These are phyloP conservation scores for Pelvicachromis taeniatus DNA, from an alignment of 2,113 vertebrate genomes.

Conservation along the genomic window DNA sequence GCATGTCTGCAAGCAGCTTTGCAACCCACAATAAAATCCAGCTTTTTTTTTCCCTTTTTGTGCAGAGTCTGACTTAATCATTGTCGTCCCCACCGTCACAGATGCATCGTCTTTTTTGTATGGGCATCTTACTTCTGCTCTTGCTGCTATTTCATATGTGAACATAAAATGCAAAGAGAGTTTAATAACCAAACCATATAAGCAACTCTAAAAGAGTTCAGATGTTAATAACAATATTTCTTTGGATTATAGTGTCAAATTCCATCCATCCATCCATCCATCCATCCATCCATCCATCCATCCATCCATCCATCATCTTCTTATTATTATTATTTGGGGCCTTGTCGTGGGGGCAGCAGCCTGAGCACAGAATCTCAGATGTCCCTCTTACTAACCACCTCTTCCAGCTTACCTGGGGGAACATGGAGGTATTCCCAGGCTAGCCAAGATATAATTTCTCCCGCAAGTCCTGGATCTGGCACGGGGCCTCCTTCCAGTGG, in stretches of 20 bases:
- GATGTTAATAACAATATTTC: background rate
- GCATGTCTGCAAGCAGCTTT: background rate
- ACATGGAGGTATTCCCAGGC: background rate
- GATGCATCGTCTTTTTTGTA: background rate
- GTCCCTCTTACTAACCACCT: background rate
- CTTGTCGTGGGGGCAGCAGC: background rate
- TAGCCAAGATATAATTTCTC: background rate
- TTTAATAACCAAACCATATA: no score
- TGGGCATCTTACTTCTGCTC: background rate
- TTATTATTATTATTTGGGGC: background rate
- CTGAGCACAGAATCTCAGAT: background rate
- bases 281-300: no score
- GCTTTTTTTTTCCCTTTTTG: background rate
- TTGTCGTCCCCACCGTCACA: no score
- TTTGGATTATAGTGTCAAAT: background rate
- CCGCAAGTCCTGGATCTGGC: background rate
- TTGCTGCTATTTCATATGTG: background rate
- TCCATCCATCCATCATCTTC: background rate
- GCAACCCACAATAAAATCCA: background rate
- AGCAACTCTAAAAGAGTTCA: background rate
- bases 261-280: background rate
- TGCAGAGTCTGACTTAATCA: background rate
- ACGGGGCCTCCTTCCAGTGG: background rate
- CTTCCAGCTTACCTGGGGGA: background rate
- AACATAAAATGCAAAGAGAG: background rate